Evolutionary conservation across 1,140 invertebrate species (phyloP).

Genomic region (Solenopsis fugax): DNA sequence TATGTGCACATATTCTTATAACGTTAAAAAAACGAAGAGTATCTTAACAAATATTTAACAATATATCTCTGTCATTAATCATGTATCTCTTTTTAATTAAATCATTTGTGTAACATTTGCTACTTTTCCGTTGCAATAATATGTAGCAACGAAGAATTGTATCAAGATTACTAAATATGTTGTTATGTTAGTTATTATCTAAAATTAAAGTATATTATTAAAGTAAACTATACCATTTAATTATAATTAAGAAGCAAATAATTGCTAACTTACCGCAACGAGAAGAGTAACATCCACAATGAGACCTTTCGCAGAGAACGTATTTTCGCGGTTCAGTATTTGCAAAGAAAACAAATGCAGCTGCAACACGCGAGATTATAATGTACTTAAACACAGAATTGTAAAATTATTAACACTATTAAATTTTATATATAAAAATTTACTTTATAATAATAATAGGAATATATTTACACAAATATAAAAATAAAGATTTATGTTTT

Average conservation of each 20-base stretch:
- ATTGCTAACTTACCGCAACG: constrained; percentile 63
- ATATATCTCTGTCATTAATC: background rate
- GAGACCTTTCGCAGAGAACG: constrained; percentile 74
- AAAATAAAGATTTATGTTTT: background rate
- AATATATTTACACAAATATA: background rate
- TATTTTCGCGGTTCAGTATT: constrained; percentile 75
- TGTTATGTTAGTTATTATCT: background rate
- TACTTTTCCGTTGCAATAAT: background rate
- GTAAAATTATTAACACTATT: background rate
- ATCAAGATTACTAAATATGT: constrained; percentile 75
- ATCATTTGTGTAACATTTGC: background rate
- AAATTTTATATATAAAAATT: constrained; percentile 12
- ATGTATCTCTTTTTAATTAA: background rate
- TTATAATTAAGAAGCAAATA: background rate
- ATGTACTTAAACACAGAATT: background rate
- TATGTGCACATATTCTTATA: background rate
- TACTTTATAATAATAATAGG: background rate
- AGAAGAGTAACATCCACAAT: constrained; percentile 72
- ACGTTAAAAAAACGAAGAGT: background rate
- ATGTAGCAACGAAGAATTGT: constrained; percentile 67
- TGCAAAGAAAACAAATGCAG: constrained; percentile 78
- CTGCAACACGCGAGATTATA: constrained; percentile 66
- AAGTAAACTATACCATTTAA: background rate
- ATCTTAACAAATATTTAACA: background rate
- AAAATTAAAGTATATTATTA: background rate